Conservation (phyloP, 2,888 invertebrate genomes). For the Brenthis hecate region DNA sequence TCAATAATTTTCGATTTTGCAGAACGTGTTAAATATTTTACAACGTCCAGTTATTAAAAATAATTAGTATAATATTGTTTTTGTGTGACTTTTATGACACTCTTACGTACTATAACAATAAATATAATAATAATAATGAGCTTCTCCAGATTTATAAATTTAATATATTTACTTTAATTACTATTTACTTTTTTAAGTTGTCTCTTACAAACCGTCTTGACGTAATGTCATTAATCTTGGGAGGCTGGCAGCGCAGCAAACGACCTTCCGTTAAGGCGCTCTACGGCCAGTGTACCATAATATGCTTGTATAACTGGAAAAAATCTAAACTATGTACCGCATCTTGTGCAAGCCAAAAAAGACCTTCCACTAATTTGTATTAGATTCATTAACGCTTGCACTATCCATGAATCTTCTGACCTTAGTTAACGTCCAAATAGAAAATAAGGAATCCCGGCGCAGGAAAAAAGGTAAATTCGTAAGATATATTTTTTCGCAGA, state of each 20-base stretch:
- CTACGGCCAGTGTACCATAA: constrained; percentile 73
- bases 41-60: constrained; percentile 69
- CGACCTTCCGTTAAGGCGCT: constrained; percentile 79
- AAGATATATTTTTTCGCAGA: constrained; percentile 76
- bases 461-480: constrained; percentile 67
- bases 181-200: constrained; percentile 61
- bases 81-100: background rate
- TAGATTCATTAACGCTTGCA: constrained; percentile 71
- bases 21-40: constrained; percentile 81
- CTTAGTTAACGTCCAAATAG: constrained; percentile 64
- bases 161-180: constrained; percentile 31
- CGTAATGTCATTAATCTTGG: constrained; percentile 79
- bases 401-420: constrained; percentile 52
- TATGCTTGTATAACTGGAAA: constrained; percentile 65
- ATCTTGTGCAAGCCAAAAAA: constrained; percentile 63
- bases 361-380: constrained; percentile 73
- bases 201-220: constrained; percentile 74
- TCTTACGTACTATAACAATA: background rate
- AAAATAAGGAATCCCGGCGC: constrained; percentile 70
- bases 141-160: background rate
- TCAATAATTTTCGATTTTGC: constrained; percentile 73
- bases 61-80: constrained; percentile 41
- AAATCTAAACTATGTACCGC: constrained; percentile 64
- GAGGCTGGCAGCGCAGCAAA: constrained; percentile 78
- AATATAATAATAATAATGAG: too few relatives aligned